A percentile compares a stretch with the other conserved stretches of the same genome.
Evolutionary conservation across 2,888 invertebrate genomes (phyloP).

Genomic region (Leucophenga maculata): DNA sequence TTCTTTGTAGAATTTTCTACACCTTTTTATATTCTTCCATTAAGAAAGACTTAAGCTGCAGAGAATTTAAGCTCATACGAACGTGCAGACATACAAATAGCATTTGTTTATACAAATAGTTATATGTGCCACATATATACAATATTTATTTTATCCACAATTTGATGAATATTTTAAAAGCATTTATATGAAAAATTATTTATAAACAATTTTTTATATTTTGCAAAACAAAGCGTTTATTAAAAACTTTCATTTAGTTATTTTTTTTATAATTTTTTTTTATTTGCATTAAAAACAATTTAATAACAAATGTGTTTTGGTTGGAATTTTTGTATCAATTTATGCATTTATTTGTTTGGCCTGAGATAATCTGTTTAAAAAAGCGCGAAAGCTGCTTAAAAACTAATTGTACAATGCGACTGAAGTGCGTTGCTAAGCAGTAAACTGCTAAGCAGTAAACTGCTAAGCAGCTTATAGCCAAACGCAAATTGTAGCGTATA

Average conservation of each 20-base stretch:
- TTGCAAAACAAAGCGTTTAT: conserved; percentile 5
- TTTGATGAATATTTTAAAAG: neutral
- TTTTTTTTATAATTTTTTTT: no score
- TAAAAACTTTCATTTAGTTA: neutral
- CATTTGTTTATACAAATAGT: no score
- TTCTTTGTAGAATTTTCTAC: no score
- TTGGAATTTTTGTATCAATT: neutral
- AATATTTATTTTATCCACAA: neutral
- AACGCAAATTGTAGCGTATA: neutral
- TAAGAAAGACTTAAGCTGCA: no score
- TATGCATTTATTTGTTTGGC: neutral
- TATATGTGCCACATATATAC: conserved; percentile 37
- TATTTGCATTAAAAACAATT: neutral
- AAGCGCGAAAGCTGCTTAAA: neutral
- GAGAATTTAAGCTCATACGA: no score
- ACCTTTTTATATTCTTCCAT: no score
- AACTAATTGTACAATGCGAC: neutral
- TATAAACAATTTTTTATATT: neutral
- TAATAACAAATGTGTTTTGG: neutral
- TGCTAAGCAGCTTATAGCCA: conserved; percentile 53
- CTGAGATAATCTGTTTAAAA: neutral
- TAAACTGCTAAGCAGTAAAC: neutral
- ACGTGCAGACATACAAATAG: no score
- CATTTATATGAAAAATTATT: neutral
- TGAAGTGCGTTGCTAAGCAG: no score